Evolutionary conservation across 2,113 vertebrate genomes (phyloP).

Genomic region (Picathartes gymnocephalus): DNA sequence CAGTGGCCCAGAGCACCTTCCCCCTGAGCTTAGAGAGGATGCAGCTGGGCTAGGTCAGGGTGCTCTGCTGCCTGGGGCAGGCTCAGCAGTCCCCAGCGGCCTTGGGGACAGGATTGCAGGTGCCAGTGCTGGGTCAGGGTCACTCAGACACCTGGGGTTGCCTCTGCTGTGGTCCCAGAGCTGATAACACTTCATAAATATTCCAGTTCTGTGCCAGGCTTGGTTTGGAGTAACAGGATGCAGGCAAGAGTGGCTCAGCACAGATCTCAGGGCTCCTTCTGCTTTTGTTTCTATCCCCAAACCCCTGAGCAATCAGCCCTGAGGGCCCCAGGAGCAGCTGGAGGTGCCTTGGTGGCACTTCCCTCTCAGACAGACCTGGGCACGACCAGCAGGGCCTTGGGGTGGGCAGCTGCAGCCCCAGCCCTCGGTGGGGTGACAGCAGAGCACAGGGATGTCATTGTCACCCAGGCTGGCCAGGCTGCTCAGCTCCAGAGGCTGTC

Average conservation of each 20-base stretch:
- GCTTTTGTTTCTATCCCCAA: not conserved
- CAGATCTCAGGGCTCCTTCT: not conserved
- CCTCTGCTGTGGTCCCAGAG: not conserved
- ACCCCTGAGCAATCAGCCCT: not conserved
- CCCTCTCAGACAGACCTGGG: not conserved
- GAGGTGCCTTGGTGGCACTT: not conserved
- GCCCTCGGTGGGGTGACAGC: not conserved
- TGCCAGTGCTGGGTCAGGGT: not conserved
- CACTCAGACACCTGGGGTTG: not conserved
- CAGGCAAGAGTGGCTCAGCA: not conserved
- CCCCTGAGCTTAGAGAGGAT: not conserved
- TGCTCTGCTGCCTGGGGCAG: not conserved
- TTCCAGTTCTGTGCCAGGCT: not conserved
- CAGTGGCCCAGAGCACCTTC: not conserved
- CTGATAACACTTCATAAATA: not conserved
- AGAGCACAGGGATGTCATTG: not conserved
- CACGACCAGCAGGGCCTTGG: not conserved
- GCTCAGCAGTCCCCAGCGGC: not conserved
- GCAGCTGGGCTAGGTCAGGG: not conserved
- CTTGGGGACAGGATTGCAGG: not conserved
- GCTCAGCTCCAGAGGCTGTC: not conserved
- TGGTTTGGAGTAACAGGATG: not conserved
- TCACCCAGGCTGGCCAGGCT: not conserved
- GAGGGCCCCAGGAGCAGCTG: not conserved
- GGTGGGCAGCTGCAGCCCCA: not conserved